These are phyloP conservation scores for Steatornis caripensis DNA, from an alignment of 2,113 vertebrate genomes.

Conservation along the genomic window DNA sequence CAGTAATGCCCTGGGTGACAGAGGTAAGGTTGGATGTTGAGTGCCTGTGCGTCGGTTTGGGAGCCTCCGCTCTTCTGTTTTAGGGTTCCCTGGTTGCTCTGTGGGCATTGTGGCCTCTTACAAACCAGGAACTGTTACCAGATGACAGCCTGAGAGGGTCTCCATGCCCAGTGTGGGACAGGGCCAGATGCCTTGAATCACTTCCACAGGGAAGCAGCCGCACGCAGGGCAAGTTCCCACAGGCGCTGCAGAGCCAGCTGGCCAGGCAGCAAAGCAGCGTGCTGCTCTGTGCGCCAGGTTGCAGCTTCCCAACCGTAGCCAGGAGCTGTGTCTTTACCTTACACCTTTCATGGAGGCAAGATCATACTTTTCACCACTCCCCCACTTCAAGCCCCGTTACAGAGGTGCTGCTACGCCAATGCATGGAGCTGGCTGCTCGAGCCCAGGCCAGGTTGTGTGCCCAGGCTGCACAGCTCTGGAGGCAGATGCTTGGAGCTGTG, in stretches of 20 bases:
- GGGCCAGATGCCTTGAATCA: fast-evolving
- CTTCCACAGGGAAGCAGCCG: background rate
- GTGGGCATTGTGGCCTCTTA: background rate
- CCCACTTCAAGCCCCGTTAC: too few species aligned
- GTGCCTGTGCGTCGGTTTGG: background rate
- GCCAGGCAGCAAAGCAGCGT: background rate
- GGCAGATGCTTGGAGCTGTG: background rate
- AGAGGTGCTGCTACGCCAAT: background rate
- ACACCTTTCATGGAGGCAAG: background rate
- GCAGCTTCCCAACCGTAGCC: background rate
- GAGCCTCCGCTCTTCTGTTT: background rate
- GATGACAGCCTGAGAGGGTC: background rate
- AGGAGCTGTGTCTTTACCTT: background rate
- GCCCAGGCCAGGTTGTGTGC: background rate
- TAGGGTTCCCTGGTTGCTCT: background rate
- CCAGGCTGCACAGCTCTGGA: background rate
- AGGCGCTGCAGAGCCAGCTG: background rate
- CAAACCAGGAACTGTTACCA: background rate
- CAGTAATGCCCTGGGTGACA: background rate
- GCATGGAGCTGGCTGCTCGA: background rate
- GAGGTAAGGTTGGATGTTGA: background rate
- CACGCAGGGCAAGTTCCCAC: fast-evolving
- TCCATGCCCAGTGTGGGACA: background rate
- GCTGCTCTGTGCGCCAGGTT: background rate
- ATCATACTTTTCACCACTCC: background rate